Evolutionary conservation across 2,797 vertebrate genomes (phyloP).

Genomic region (Schizopygopsis pylzovi): DNA sequence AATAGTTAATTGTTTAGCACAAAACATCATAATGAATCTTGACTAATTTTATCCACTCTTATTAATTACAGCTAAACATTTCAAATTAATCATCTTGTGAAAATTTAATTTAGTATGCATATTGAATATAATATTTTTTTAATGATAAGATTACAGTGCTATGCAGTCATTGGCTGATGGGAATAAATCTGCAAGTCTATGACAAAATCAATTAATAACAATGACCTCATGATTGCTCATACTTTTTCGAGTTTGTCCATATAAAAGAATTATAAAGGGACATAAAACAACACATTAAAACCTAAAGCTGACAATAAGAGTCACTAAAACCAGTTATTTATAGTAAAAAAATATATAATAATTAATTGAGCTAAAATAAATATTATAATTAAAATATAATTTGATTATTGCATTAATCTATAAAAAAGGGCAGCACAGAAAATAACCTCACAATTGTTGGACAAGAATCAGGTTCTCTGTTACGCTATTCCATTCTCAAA

Average conservation of each 20-base stretch:
- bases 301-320: constrained; percentile 10
- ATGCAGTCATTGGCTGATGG: constrained; percentile 39
- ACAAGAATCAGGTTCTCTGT: neutral
- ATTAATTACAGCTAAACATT: constrained; percentile 21
- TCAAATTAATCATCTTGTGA: constrained; percentile 17
- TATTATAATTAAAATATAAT: neutral
- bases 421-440: neutral
- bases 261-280: constrained; percentile 14
- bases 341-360: neutral
- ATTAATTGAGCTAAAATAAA: neutral
- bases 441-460: neutral
- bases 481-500: neutral
- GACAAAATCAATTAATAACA: constrained; percentile 42
- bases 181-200: constrained; percentile 45
- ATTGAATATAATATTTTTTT: neutral
- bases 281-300: neutral
- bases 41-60: neutral
- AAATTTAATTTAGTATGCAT: constrained; percentile 25
- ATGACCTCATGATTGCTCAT: constrained; percentile 45
- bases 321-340: constrained; percentile 11
- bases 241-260: neutral
- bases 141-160: constrained; percentile 39
- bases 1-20: constrained; percentile 13
- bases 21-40: constrained; percentile 24
- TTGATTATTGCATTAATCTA: neutral